A percentile compares a stretch with the other conserved stretches of the same genome.
phyloP scores from a whole-genome alignment of 1,140 invertebrate species.

The Ostrea denselamellosa region DNA sequence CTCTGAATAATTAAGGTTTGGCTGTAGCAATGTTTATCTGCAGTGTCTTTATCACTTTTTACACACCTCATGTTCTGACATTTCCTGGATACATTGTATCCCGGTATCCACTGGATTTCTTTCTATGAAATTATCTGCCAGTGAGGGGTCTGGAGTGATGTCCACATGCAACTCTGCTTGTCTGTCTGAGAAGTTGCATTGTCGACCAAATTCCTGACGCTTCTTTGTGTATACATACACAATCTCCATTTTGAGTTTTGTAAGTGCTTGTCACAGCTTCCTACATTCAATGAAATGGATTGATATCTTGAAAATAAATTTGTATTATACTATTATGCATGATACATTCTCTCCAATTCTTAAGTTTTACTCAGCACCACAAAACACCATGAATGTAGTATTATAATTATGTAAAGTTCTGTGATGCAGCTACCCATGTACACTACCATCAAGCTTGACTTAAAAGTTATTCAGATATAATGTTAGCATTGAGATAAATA shows the following conservation, averaged over 20 bases:
- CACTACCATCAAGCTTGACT: no score
- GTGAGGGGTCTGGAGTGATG: conserved; percentile 85
- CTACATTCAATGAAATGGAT: background rate
- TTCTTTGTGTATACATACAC: conserved; percentile 80
- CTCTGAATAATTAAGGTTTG: no score
- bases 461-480: no score
- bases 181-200: conserved; percentile 85
- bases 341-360: no score
- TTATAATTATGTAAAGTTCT: no score
- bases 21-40: no score
- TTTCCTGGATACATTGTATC: conserved; percentile 79
- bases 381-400: no score
- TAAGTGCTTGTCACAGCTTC: background rate
- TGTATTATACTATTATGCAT: no score
- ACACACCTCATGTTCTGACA: conserved; percentile 80
- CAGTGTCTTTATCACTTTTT: background rate
- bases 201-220: conserved; percentile 78
- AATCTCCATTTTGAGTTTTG: conserved; percentile 76
- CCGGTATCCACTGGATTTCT: conserved; percentile 80
- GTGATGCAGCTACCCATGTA: no score
- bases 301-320: background rate
- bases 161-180: conserved; percentile 87
- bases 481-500: no score
- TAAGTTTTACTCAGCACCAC: no score
- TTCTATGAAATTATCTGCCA: conserved; percentile 86